These are phyloP conservation scores for Varecia variegata DNA, from an alignment of 2,797 vertebrate genomes.

Conservation along the genomic window DNA sequence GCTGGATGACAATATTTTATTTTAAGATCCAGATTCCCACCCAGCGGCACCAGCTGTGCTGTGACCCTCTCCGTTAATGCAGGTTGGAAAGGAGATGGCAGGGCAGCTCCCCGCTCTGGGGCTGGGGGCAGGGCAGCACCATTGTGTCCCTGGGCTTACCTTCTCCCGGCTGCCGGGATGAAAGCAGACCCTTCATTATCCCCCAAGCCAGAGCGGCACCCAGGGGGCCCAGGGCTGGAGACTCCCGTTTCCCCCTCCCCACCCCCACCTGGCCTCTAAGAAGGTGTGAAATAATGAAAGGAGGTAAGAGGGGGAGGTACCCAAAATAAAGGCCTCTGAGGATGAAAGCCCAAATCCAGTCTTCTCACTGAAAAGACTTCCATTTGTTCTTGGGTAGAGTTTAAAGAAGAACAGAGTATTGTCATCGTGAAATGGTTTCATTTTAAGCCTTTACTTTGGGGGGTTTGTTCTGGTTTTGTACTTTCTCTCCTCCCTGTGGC, in stretches of 20 bases:
- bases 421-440: conserved; percentile 81
- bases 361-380: conserved; percentile 76
- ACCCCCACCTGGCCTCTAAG: conserved; percentile 14
- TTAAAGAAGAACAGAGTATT: conserved; percentile 85
- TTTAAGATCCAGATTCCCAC: conserved; percentile 1
- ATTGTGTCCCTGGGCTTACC: background rate
- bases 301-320: conserved; percentile 67
- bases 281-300: conserved; percentile 81
- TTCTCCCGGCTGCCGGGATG: background rate
- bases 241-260: conserved; percentile 9
- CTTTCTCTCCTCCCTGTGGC: conserved; percentile 81
- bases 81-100: background rate
- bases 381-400: conserved; percentile 82
- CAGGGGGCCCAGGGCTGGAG: background rate
- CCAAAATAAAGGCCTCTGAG: conserved; percentile 70
- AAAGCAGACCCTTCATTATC: background rate
- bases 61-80: background rate
- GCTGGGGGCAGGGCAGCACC: background rate
- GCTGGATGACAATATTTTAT: background rate
- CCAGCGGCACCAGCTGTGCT: background rate
- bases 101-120: conserved; percentile 35
- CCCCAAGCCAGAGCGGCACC: background rate
- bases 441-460: conserved; percentile 84
- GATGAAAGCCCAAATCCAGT: conserved; percentile 81
- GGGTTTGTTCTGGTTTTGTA: conserved; percentile 82